These are phyloP conservation scores for Cryptocephalus primarius DNA, from an alignment of 2,888 invertebrate genomes.

Conservation along the genomic window DNA sequence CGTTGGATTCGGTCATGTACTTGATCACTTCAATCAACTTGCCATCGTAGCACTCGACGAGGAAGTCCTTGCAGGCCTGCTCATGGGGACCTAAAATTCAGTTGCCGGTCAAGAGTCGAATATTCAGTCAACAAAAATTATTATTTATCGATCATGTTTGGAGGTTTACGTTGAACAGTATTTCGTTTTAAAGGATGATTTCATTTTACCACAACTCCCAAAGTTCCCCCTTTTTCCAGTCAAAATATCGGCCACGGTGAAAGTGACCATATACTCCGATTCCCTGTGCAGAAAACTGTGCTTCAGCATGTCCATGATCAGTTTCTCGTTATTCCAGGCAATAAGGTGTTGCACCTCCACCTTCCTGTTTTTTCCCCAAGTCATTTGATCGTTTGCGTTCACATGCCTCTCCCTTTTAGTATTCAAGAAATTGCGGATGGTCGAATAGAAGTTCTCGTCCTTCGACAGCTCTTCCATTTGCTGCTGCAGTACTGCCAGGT, in stretches of 20 bases:
- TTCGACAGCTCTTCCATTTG: slow-evolving; percentile 8
- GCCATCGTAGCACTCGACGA: slow-evolving; percentile 25
- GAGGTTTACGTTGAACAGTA: too few relatives aligned
- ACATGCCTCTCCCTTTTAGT: slow-evolving; percentile 9
- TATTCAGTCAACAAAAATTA: slow-evolving; percentile 2
- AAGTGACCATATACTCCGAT: slow-evolving; percentile 26
- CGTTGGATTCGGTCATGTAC: slow-evolving; percentile 33
- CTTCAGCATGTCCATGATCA: slow-evolving; percentile 39
- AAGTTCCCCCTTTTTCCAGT: slow-evolving; percentile 18
- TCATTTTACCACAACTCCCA: not conserved
- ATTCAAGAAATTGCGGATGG: slow-evolving; percentile 11
- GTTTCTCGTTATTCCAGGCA: slow-evolving; percentile 44
- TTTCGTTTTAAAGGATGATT: too few relatives aligned
- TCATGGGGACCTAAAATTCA: slow-evolving; percentile 18
- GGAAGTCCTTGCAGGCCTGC: slow-evolving; percentile 23
- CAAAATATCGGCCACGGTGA: slow-evolving; percentile 23
- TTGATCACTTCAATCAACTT: slow-evolving; percentile 26
- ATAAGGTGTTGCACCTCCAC: slow-evolving; percentile 26
- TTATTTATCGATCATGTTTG: too few relatives aligned
- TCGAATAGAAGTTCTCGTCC: slow-evolving; percentile 13
- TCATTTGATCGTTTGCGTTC: slow-evolving; percentile 2
- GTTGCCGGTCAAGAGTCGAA: not conserved
- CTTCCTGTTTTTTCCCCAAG: slow-evolving; percentile 14
- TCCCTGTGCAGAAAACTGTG: slow-evolving; percentile 41
- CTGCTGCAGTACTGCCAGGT: slow-evolving; percentile 10